phyloP scores from a whole-genome alignment of 2,888 invertebrate species.

The Sisyra terminalis region DNA sequence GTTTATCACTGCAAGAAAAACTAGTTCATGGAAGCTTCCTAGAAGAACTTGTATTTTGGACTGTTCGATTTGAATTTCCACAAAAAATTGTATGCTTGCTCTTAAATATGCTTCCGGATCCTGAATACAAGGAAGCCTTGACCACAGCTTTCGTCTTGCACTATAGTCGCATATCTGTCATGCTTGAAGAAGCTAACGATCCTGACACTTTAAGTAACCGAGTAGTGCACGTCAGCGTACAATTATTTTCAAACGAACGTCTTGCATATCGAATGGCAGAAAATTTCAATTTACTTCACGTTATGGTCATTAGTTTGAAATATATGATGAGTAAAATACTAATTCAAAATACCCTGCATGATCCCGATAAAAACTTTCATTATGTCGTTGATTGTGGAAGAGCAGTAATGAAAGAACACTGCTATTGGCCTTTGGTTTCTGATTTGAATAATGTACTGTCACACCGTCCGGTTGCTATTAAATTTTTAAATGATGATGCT shows the following conservation, averaged over 20 bases:
- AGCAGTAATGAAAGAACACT: slow-evolving; percentile 91
- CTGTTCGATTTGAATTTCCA: slow-evolving; percentile 92
- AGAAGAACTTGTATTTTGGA: slow-evolving; percentile 97
- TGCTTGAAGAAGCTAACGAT: slow-evolving; percentile 70
- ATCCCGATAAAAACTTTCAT: slow-evolving; percentile 65
- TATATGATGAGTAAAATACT: slow-evolving; percentile 89
- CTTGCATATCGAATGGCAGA: slow-evolving; percentile 83
- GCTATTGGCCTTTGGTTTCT: slow-evolving; percentile 95
- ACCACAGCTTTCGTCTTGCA: slow-evolving; percentile 91
- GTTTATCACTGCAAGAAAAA: slow-evolving; percentile 61
- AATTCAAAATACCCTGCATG: slow-evolving; percentile 71
- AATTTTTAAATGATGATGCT: slow-evolving; percentile 75
- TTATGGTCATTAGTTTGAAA: slow-evolving; percentile 80
- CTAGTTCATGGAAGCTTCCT: slow-evolving; percentile 70
- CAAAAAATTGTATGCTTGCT: slow-evolving; percentile 91
- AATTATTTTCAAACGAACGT: slow-evolving; percentile 88
- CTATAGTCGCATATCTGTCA: slow-evolving; percentile 86
- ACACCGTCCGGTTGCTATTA: slow-evolving; percentile 77
- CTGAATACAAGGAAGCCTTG: slow-evolving; percentile 86
- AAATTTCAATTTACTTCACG: slow-evolving; percentile 75
- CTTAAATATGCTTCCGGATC: slow-evolving; percentile 88
- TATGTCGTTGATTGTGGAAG: slow-evolving; percentile 84
- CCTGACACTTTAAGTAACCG: slow-evolving; percentile 87
- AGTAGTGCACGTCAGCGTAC: slow-evolving; percentile 94
- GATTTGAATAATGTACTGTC: slow-evolving; percentile 93